Conservation (phyloP, 2,888 invertebrate species). For the Uloborus plumipes region DNA sequence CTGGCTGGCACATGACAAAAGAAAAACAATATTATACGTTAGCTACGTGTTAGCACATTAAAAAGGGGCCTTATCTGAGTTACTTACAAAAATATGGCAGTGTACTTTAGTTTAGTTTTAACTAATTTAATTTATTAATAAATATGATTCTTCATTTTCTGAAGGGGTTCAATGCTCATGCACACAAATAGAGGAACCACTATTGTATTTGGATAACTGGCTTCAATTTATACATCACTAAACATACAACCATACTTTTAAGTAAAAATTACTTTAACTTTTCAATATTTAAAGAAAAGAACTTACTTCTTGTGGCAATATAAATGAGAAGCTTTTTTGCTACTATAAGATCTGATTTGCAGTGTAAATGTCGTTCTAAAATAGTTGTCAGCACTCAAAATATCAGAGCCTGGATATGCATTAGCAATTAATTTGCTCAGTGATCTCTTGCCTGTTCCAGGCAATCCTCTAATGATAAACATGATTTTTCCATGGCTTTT, state of each 20-base stretch:
- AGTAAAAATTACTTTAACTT: not conserved
- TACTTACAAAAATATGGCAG: too few relatives aligned
- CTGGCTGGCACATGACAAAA: too few relatives aligned
- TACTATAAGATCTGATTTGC: not conserved
- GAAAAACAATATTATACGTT: too few relatives aligned
- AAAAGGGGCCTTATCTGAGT: too few relatives aligned
- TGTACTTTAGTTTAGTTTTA: too few relatives aligned
- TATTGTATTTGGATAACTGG: too few relatives aligned
- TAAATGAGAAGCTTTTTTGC: slow-evolving; percentile 28
- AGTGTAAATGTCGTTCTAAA: slow-evolving; percentile 27
- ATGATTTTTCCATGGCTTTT: slow-evolving; percentile 53
- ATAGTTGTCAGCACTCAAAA: slow-evolving; percentile 55
- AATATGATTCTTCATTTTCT: too few relatives aligned
- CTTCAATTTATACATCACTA: not conserved
- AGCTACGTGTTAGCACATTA: too few relatives aligned
- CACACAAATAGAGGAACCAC: too few relatives aligned
- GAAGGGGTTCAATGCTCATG: too few relatives aligned
- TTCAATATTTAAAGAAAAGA: not conserved
- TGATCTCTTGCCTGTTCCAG: slow-evolving; percentile 46
- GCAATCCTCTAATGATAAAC: slow-evolving; percentile 53
- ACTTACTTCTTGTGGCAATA: slow-evolving; percentile 49
- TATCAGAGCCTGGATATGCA: slow-evolving; percentile 12
- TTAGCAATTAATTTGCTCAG: slow-evolving; percentile 11
- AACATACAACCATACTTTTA: not conserved
- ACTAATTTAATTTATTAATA: too few relatives aligned